Percentiles rank a stretch among this genome's conserved stretches.
phyloP scores from a whole-genome alignment of 2,888 invertebrate species.

The Cinara cedri region DNA sequence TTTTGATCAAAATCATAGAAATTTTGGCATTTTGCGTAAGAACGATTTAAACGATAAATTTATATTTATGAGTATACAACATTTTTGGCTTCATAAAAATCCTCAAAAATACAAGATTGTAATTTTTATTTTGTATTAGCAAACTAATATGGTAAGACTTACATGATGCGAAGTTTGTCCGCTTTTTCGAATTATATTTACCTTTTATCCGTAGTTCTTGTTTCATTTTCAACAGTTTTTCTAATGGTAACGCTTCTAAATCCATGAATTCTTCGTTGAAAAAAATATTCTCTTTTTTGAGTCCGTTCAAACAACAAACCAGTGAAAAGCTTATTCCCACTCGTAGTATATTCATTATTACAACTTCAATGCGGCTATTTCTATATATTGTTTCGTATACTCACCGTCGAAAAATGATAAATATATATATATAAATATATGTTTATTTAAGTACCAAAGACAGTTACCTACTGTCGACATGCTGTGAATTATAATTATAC shows the following conservation, averaged over 20 bases:
- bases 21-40: no score
- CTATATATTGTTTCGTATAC: background rate
- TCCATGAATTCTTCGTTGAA: slow-evolving; percentile 8
- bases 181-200: no score
- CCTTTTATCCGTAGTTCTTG: slow-evolving; percentile 41
- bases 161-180: no score
- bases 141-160: no score
- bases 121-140: no score
- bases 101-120: no score
- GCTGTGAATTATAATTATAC: slow-evolving; percentile 19
- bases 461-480: background rate
- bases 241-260: slow-evolving; percentile 34
- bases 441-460: no score
- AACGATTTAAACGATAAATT: no score
- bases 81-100: no score
- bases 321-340: background rate
- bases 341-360: slow-evolving; percentile 18
- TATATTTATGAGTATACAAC: no score
- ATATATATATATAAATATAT: no score
- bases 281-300: background rate
- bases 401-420: slow-evolving; percentile 10
- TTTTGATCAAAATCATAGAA: no score
- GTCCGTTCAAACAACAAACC: slow-evolving; percentile 10
- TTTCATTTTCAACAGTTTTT: slow-evolving; percentile 45
- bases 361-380: background rate